A percentile compares a stretch with the other conserved stretches of the same genome.
These are phyloP conservation scores for Brachionus calyciflorus DNA, from an alignment of 1,140 invertebrate genomes.

Conservation along the genomic window DNA sequence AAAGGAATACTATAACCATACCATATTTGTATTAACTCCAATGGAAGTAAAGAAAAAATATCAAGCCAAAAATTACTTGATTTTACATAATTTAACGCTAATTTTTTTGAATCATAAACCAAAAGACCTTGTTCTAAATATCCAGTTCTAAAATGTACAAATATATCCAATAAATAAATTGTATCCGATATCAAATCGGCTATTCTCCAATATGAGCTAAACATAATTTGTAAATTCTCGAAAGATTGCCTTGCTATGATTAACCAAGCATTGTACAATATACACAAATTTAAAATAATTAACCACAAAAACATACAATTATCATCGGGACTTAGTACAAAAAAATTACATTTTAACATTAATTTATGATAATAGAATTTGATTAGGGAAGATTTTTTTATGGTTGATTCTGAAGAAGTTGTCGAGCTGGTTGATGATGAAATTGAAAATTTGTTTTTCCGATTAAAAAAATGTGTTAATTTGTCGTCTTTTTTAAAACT, in stretches of 20 bases:
- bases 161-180: slow-evolving; percentile 80
- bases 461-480: neutral
- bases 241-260: slow-evolving; percentile 89
- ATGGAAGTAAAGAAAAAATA: slow-evolving; percentile 74
- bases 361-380: neutral
- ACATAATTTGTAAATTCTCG: slow-evolving; percentile 47
- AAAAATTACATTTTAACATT: slow-evolving; percentile 39
- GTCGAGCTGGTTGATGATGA: neutral
- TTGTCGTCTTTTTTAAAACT: neutral
- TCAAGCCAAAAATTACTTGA: slow-evolving; percentile 83
- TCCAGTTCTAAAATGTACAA: slow-evolving; percentile 86
- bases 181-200: slow-evolving; percentile 79
- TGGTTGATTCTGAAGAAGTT: neutral
- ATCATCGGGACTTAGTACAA: slow-evolving; percentile 88
- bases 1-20: slow-evolving; percentile 56
- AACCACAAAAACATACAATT: slow-evolving; percentile 94
- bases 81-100: slow-evolving; percentile 80
- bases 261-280: slow-evolving; percentile 92
- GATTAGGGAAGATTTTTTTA: neutral
- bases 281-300: slow-evolving; percentile 77
- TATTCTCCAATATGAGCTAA: slow-evolving; percentile 71
- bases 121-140: slow-evolving; percentile 90
- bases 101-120: slow-evolving; percentile 83
- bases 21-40: slow-evolving; percentile 72
- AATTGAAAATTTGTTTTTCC: neutral